Evolutionary conservation across 1,140 invertebrate genomes (phyloP), one percentile per base, ranked within the genome.

Genomic region (Chrysoperla carnea): DNA sequence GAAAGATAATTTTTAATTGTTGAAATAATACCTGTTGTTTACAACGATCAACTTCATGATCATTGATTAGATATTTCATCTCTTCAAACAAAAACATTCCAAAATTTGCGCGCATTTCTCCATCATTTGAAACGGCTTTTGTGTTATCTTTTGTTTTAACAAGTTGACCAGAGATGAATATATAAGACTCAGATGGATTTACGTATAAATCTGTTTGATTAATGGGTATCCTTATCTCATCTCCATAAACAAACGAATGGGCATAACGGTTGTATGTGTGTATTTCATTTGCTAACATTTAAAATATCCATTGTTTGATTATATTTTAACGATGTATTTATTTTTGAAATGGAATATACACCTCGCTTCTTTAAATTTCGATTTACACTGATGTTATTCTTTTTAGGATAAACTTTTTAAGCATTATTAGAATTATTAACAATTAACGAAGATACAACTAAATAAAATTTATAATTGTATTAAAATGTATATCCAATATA

Each of bases 161-260:
- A 37, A 51, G 44, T 46, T 41, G 43, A 17, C 52, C 52, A 36
- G 54, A 52, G n/a, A 55, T 50, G 37, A 51, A 54, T 36, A 53
- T 29, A 29, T 37, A 43, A 42, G 50, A 50, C 8, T 50, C 45
- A 8, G 39, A 33, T 8, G 51, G 50, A 29, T 51, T 37, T n/a
- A 48, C 46, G 39, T 46, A 52, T 4, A 47, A 40, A 42, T 54
- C 51, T 40, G 46, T 42, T 41, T 48, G 43, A 36, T 48, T 28
- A 14, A 52, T 49, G 8, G 47, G 42, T 41, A 52, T 52, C 8
- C 51, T 35, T 42, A 51, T 51, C 46, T 52, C 45, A 46, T 49
- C 51, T 31, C 46, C 47, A 14, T 47, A 35, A 8, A 43, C 41
- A 37, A 47, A 49, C 15, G 27, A 23, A 23, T 23, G 17, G 5